phyloP scores from a whole-genome alignment of 2,797 vertebrate species.

The Artibeus jamaicensis region DNA sequence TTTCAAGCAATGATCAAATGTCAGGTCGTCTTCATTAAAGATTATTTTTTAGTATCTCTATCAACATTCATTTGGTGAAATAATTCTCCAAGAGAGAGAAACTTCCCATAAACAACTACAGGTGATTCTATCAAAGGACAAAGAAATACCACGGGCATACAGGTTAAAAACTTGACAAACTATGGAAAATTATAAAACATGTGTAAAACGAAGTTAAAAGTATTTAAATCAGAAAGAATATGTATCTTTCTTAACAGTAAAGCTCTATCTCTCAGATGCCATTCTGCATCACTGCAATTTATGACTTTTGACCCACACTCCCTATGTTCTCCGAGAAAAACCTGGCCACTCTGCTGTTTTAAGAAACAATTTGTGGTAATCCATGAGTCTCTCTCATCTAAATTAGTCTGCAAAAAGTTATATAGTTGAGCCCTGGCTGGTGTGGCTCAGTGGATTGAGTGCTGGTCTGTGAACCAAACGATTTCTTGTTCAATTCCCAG shows the following conservation, averaged over 20 bases:
- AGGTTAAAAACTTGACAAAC: background rate
- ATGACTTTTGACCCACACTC: background rate
- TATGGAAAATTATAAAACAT: background rate
- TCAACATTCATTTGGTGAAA: background rate
- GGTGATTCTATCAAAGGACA: background rate
- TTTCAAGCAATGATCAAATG: background rate
- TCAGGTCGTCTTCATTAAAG: background rate
- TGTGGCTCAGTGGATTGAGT: too few relatives aligned
- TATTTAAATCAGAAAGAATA: background rate
- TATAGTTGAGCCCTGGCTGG: background rate
- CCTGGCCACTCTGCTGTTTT: background rate
- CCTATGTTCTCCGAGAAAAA: background rate
- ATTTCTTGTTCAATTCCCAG: too few relatives aligned
- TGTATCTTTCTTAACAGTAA: background rate
- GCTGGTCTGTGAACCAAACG: too few relatives aligned
- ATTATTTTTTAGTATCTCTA: background rate
- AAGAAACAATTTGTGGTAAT: background rate
- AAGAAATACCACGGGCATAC: background rate
- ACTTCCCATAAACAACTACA: background rate
- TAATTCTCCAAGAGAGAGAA: slow-evolving; percentile 11
- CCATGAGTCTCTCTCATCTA: background rate
- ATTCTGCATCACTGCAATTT: background rate
- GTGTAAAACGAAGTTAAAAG: background rate
- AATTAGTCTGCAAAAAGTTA: background rate
- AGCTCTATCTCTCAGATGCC: background rate